Evolutionary conservation across 2,888 invertebrate genomes (phyloP).

Genomic region (Philaethria dido): DNA sequence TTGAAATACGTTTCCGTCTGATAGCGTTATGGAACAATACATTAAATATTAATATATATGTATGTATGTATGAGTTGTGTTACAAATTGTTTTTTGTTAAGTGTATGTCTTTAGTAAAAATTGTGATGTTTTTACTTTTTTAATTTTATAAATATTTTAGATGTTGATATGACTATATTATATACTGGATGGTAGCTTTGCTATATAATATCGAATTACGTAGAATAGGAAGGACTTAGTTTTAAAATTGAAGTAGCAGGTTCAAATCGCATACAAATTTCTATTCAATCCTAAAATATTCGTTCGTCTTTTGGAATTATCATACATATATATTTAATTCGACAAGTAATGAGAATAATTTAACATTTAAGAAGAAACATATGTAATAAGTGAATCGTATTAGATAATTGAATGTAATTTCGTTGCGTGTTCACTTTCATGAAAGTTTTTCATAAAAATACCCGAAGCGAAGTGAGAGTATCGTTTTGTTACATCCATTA

Average conservation of each 20-base stretch:
- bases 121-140: not conserved
- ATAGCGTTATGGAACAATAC: slow-evolving; percentile 64
- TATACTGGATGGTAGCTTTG: not conserved
- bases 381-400: not conserved
- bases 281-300: no score
- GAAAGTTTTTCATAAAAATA: slow-evolving; percentile 1
- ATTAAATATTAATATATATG: slow-evolving; percentile 34
- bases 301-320: no score
- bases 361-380: no score
- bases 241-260: not conserved
- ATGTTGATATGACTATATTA: not conserved
- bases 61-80: not conserved
- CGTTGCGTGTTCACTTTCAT: not conserved
- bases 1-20: slow-evolving; percentile 80
- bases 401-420: not conserved
- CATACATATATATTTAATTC: no score
- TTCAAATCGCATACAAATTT: no score
- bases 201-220: not conserved
- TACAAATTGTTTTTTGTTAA: not conserved
- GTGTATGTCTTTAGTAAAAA: not conserved
- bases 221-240: not conserved
- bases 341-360: no score
- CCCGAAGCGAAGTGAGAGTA: slow-evolving; percentile 10
- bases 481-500: slow-evolving; percentile 20
- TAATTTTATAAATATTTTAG: not conserved